Percentiles rank a stretch among this genome's conserved stretches.
phyloP scores from a whole-genome alignment of 1,140 invertebrate species.

The Drosophila baimaii region DNA sequence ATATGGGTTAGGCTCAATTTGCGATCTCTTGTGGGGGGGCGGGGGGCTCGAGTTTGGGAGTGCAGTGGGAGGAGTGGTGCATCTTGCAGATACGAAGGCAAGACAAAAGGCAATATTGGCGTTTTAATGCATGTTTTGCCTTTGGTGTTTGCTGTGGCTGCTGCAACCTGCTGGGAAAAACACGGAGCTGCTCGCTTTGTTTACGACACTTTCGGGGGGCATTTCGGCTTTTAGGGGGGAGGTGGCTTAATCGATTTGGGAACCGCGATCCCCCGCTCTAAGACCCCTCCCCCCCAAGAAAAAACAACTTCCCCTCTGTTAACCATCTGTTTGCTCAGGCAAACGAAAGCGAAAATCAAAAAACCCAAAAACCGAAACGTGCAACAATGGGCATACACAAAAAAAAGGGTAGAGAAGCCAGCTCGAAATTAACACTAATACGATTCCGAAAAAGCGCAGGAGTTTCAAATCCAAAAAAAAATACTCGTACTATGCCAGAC shows the following conservation, averaged over 20 bases:
- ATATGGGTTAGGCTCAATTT: conserved; percentile 83
- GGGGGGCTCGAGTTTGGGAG: conserved; percentile 3
- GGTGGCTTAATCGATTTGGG: conserved; percentile 69
- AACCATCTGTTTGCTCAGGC: conserved; percentile 53
- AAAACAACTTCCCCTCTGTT: conserved; percentile 5
- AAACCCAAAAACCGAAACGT: conserved; percentile 56
- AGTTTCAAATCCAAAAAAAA: conserved; percentile 18
- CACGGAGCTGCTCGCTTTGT: conserved; percentile 66
- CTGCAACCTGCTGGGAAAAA: conserved; percentile 76
- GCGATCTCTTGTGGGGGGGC: conserved; percentile 18
- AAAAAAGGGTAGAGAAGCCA: conserved; percentile 52
- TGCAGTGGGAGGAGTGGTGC: conserved; percentile 26
- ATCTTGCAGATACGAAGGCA: conserved; percentile 61
- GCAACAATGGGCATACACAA: conserved; percentile 54
- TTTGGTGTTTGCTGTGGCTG: conserved; percentile 64
- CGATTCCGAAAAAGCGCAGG: conserved; percentile 37
- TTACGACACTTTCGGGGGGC: conserved; percentile 38
- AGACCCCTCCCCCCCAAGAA: no score
- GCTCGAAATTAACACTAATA: conserved; percentile 75
- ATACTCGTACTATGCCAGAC: conserved; percentile 31
- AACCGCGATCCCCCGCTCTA: conserved; percentile 34
- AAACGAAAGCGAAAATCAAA: conserved; percentile 67
- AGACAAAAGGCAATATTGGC: conserved; percentile 62
- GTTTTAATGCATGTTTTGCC: conserved; percentile 70
- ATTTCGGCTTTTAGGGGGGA: conserved; percentile 7